phyloP scores from a whole-genome alignment of 1,140 invertebrate species.

The Zaprionus africanus region DNA sequence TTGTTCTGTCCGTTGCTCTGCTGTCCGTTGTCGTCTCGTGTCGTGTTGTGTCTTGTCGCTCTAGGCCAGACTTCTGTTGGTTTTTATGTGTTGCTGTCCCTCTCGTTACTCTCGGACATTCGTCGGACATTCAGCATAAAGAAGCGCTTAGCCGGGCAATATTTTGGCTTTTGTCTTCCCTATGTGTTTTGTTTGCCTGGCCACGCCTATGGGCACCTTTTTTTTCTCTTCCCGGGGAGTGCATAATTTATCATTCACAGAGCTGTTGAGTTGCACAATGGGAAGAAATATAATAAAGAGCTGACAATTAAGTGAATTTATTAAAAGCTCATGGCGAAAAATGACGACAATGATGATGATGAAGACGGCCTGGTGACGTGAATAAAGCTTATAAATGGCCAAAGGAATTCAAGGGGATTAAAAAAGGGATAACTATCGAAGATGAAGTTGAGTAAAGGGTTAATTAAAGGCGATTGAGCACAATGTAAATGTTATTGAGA shows the following conservation, averaged over 20 bases:
- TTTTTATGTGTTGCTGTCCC: conserved; percentile 35
- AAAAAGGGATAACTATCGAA: background rate
- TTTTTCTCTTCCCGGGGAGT: conserved; percentile 19
- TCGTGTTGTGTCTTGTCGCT: conserved; percentile 43
- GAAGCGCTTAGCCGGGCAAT: conserved; percentile 46
- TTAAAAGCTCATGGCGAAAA: conserved; percentile 12
- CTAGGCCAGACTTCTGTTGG: conserved; percentile 41
- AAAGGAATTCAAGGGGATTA: background rate
- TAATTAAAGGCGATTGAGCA: background rate
- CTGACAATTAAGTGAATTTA: conserved; percentile 45
- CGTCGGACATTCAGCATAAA: conserved; percentile 20
- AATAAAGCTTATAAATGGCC: conserved; percentile 8
- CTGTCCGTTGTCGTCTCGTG: conserved; percentile 11
- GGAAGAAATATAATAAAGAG: conserved; percentile 47
- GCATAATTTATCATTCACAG: conserved; percentile 50
- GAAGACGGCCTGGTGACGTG: background rate
- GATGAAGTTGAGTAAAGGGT: background rate
- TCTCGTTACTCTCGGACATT: conserved; percentile 18
- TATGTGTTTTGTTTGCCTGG: conserved; percentile 25
- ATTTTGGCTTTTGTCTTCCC: conserved; percentile 46
- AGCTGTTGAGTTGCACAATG: conserved; percentile 38
- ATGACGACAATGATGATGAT: background rate
- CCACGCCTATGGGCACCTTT: conserved; percentile 27
- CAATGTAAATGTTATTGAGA: background rate
- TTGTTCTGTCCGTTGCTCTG: conserved; percentile 10